Percentiles rank a stretch among this genome's conserved stretches.
These are phyloP conservation scores for Folsomia manolachei DNA, from an alignment of 2,888 invertebrate species.

Conservation along the genomic window DNA sequence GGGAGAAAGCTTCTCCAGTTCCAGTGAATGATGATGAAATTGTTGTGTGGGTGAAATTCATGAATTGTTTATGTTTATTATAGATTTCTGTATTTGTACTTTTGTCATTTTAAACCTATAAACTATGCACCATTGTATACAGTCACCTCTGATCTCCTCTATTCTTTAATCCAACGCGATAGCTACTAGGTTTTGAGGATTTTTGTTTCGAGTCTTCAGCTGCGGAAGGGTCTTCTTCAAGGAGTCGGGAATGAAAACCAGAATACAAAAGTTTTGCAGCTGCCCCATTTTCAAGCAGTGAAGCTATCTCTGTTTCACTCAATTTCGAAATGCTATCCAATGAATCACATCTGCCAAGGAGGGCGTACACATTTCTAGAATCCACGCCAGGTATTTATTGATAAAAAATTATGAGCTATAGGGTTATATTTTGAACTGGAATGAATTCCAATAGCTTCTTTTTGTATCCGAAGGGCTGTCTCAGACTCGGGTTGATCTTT, in stretches of 20 bases:
- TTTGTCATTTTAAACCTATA: background rate
- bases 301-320: slow-evolving; percentile 57
- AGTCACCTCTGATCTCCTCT: no score
- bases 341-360: slow-evolving; percentile 72
- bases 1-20: no score
- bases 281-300: slow-evolving; percentile 69
- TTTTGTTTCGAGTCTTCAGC: background rate
- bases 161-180: background rate
- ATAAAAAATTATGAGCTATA: slow-evolving; percentile 73
- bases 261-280: slow-evolving; percentile 68
- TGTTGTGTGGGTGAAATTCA: no score
- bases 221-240: background rate
- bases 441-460: slow-evolving; percentile 57
- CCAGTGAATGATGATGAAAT: no score
- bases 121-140: background rate
- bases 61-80: no score
- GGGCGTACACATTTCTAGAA: slow-evolving; percentile 73
- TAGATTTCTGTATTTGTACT: no score
- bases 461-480: slow-evolving; percentile 67
- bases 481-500: slow-evolving; percentile 75
- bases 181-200: background rate
- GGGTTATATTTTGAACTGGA: slow-evolving; percentile 67
- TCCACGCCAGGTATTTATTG: slow-evolving; percentile 84
- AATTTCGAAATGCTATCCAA: slow-evolving; percentile 59
- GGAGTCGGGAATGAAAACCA: slow-evolving; percentile 42